Conservation (phyloP, 2,113 vertebrate species). For the Charina bottae region DNA sequence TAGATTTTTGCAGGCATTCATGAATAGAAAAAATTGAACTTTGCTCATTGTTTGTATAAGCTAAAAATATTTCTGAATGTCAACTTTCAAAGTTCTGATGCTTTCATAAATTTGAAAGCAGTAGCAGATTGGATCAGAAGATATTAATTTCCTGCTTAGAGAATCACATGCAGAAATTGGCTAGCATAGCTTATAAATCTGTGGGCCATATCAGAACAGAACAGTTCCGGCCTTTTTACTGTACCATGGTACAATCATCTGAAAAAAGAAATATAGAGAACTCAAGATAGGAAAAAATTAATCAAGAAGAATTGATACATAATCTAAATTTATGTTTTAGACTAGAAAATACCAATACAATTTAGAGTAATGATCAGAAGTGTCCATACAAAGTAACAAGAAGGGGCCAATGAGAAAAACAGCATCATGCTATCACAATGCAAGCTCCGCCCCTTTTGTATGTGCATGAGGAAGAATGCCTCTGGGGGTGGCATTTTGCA, state of each 20-base stretch:
- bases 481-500: not conserved
- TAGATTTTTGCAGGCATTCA: not conserved
- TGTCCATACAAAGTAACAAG: not conserved
- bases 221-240: not conserved
- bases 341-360: not conserved
- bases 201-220: not conserved
- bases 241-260: not conserved
- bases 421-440: not conserved
- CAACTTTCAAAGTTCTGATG: not conserved
- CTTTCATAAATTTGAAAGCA: not conserved
- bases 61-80: not conserved
- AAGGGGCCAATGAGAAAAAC: not conserved
- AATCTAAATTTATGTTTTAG: not conserved
- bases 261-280: not conserved
- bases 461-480: not conserved
- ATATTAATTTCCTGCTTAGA: not conserved
- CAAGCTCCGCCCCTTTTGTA: not conserved
- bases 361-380: not conserved
- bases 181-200: not conserved
- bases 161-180: constrained; percentile 7
- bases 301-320: not conserved
- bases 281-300: not conserved
- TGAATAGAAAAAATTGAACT: not conserved
- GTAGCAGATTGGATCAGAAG: constrained; percentile 12
- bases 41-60: not conserved